Base-by-base conservation (phyloP, 1,140 invertebrate genomes). In the Carposina sasakii region DNA sequence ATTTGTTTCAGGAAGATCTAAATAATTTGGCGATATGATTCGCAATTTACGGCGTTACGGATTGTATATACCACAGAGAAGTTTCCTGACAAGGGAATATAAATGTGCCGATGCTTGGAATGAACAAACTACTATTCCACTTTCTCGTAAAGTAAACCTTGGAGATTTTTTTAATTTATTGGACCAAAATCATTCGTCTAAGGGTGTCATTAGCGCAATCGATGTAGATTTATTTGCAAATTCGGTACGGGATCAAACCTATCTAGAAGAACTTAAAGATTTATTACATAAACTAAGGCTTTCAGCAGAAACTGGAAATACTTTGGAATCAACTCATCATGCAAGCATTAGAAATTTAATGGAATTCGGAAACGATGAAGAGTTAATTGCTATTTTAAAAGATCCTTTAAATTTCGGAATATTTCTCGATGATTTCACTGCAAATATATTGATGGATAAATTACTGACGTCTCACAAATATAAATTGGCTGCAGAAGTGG, bases 331-430 rank as follows among this genome's bases (percentile, higher is more conserved):
- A 0, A 96, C 95, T 4, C 87, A 89, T 65, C 92, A 96, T 85
- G 94, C 94, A 17, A 87, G 93, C 23, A 86, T 96, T 28, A 81
- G 93, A 56, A 86, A 88, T 48, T 90, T 91, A 33, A 56, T 96
- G 0, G 77, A 90, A 28, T 76, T 82, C 60, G 84, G 87, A 0
- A 79, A 88, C 51, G 54, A 82, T 1, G 78, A 94, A 10, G 86
- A 91, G 21, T 77, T 98, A 10, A 57, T 96, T 1, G 73, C 88
- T 17, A 87, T 96, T 12, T 75, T 98, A 12, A 88, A 92, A 60
- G 91, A 96, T 70, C 89, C 95, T 39, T 76, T 96, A 9, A 93
- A 93, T 65, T 98, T 94, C 85, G 97, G 97, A 1, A 79, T 99
- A 22, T 98, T 98, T 70, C 88, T 94, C 12, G 95, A 98, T 83